phyloP scores from a whole-genome alignment of 2,797 vertebrate species.

The Anguilla anguilla region DNA sequence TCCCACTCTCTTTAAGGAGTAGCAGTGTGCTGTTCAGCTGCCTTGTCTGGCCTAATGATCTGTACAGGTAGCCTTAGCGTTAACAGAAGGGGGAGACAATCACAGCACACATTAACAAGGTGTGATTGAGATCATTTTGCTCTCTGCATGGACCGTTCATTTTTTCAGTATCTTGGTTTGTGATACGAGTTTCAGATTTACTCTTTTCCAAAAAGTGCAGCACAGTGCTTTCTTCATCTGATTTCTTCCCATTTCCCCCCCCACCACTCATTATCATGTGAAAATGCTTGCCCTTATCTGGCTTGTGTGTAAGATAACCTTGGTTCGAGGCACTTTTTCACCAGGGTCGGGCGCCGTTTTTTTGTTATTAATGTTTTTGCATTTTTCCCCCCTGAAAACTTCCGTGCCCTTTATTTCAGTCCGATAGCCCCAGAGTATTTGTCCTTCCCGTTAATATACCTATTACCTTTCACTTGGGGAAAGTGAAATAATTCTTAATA shows the following conservation, averaged over 20 bases:
- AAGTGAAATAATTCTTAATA: not conserved
- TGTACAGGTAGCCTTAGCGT: not conserved
- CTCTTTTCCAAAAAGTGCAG: not conserved
- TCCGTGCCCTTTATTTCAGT: not conserved
- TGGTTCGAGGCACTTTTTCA: not conserved
- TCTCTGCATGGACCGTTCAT: not conserved
- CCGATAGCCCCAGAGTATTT: not conserved
- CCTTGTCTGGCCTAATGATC: not conserved
- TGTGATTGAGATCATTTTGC: not conserved
- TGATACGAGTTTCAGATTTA: not conserved
- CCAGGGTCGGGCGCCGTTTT: not conserved
- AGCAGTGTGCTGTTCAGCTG: not conserved
- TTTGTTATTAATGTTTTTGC: not conserved
- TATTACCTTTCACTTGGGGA: not conserved
- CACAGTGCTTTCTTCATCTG: not conserved
- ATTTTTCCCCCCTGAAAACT: not conserved
- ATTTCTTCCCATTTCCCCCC: not conserved
- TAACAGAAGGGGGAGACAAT: not conserved
- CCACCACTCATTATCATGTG: not conserved
- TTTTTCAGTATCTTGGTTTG: not conserved
- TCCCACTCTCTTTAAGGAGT: not conserved
- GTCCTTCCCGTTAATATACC: not conserved
- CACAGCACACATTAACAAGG: not conserved
- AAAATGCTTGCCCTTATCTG: not conserved
- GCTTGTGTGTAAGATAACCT: conserved; percentile 5